Conservation (phyloP, 1,140 invertebrate species). For the Solenopsis invicta region DNA sequence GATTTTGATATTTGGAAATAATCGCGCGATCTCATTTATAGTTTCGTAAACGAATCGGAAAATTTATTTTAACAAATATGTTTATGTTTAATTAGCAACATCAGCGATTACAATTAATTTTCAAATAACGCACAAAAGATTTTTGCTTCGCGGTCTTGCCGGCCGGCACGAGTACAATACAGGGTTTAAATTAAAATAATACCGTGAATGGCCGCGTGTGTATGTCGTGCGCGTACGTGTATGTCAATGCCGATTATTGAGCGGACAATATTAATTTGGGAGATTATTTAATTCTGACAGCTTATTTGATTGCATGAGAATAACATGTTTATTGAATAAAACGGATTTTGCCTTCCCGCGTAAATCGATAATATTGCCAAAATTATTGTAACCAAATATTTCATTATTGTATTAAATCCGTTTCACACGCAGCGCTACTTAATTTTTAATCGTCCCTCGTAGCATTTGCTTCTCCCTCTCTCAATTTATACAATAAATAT, state of each 20-base stretch:
- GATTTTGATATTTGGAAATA: neutral
- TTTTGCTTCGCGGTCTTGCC: neutral
- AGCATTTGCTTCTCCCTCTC: neutral
- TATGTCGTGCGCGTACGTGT: neutral
- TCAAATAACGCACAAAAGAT: constrained; percentile 1
- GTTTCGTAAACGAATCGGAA: neutral
- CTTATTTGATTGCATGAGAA: neutral
- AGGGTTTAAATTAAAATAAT: neutral
- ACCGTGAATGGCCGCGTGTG: too few species aligned
- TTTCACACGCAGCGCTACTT: neutral
- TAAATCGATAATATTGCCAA: constrained; percentile 39
- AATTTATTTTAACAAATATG: neutral
- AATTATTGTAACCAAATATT: constrained; percentile 16
- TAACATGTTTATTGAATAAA: constrained; percentile 21
- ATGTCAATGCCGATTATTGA: constrained; percentile 35
- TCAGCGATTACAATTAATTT: neutral
- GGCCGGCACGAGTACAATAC: neutral
- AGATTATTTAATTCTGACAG: constrained; percentile 42
- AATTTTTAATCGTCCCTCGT: neutral
- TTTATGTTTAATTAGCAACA: constrained; percentile 5
- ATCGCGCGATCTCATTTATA: neutral
- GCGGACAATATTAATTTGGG: constrained; percentile 44
- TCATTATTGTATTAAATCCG: neutral
- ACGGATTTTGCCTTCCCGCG: neutral
- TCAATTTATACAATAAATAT: neutral